A percentile compares a stretch with the other conserved stretches of the same genome.
Conservation (phyloP, 2,113 vertebrate genomes). For the Numenius arquata region DNA sequence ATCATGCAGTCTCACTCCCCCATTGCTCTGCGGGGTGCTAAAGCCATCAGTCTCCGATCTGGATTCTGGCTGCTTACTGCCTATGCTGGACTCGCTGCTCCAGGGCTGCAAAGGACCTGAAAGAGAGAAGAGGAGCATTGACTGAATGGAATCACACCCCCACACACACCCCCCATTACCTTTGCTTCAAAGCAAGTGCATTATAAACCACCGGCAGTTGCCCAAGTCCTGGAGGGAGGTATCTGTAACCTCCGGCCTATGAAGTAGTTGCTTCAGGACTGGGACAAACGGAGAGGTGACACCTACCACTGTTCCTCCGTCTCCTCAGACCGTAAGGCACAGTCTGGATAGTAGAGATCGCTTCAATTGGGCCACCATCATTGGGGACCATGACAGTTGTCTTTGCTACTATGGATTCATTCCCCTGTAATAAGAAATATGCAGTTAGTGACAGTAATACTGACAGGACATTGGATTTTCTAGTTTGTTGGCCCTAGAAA, state of each 20-base stretch:
- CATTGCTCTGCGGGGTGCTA: constrained; percentile 81
- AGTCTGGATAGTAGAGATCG: constrained; percentile 90
- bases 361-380: constrained; percentile 91
- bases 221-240: background rate
- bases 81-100: constrained; percentile 83
- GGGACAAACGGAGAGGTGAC: accelerated
- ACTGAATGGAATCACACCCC: background rate
- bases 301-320: constrained; percentile 84
- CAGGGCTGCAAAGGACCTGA: constrained; percentile 83
- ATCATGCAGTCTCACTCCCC: constrained; percentile 85
- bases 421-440: constrained; percentile 72
- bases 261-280: accelerated
- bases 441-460: background rate
- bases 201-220: background rate
- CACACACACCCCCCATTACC: accelerated
- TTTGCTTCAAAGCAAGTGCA: background rate
- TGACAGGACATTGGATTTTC: no score
- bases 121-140: background rate
- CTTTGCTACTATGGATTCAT: constrained; percentile 92
- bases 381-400: constrained; percentile 90
- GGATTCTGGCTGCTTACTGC: constrained; percentile 72
- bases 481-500: background rate
- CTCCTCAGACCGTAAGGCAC: constrained; percentile 85
- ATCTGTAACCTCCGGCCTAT: accelerated
- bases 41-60: constrained; percentile 55